Evolutionary conservation across 2,113 vertebrate species (phyloP).

Genomic region (Oncorhynchus kisutch): DNA sequence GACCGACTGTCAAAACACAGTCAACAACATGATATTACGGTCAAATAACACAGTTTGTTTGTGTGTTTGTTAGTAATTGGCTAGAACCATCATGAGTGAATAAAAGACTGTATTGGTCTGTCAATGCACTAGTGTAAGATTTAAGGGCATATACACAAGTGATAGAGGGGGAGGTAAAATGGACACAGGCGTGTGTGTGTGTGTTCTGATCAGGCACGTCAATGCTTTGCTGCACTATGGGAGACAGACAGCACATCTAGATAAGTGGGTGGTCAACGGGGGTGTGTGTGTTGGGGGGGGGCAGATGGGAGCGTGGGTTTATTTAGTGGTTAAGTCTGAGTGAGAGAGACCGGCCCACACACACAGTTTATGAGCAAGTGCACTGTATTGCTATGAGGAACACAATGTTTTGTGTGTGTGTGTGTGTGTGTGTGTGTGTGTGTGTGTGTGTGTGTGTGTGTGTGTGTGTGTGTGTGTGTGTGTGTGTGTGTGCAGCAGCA

Average conservation of each 20-base stretch:
- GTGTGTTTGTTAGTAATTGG: conserved; percentile 51
- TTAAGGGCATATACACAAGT: conserved; percentile 44
- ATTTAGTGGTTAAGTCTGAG: neutral
- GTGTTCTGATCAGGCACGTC: conserved; percentile 79
- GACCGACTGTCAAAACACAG: conserved; percentile 80
- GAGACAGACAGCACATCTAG: conserved; percentile 48
- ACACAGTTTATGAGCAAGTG: neutral
- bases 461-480: too few relatives aligned
- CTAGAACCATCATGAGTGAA: conserved; percentile 49
- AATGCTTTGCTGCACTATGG: conserved; percentile 67
- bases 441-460: too few relatives aligned
- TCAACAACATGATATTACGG: conserved; percentile 67
- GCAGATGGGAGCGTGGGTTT: neutral
- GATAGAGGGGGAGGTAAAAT: conserved; percentile 64
- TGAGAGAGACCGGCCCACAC: neutral
- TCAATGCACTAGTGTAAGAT: conserved; percentile 22
- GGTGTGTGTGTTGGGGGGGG: neutral
- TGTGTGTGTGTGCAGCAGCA: conserved; percentile 58
- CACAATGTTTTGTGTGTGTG: conserved; percentile 8
- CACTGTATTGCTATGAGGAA: conserved; percentile 49
- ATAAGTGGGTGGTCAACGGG: conserved; percentile 20
- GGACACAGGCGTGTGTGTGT: conserved; percentile 34
- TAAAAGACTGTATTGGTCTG: conserved; percentile 15
- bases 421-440: conserved; percentile 27
- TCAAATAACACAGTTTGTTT: conserved; percentile 68